phyloP scores from a whole-genome alignment of 2,888 invertebrate species.

The Trichopria drosophilae region DNA sequence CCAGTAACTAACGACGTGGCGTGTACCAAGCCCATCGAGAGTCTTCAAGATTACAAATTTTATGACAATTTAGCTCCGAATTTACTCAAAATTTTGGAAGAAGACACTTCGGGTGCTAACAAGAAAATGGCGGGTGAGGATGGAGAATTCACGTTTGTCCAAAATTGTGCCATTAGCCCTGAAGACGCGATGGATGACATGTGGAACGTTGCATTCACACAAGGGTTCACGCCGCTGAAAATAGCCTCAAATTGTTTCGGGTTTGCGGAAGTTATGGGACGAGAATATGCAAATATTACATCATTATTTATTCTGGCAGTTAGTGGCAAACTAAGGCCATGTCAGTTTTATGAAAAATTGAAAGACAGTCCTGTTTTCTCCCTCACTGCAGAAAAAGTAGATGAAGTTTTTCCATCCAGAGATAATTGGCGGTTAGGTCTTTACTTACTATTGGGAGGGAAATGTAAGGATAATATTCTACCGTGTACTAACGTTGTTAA shows the following conservation, averaged over 20 bases:
- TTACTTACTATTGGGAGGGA: slow-evolving; percentile 66
- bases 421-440: slow-evolving; percentile 51
- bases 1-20: slow-evolving; percentile 58
- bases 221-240: slow-evolving; percentile 43
- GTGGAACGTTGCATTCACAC: slow-evolving; percentile 35
- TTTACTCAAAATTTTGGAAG: slow-evolving; percentile 40
- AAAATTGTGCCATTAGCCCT: slow-evolving; percentile 39
- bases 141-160: slow-evolving; percentile 41
- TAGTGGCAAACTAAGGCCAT: slow-evolving; percentile 41
- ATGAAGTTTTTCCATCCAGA: slow-evolving; percentile 43
- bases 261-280: slow-evolving; percentile 28
- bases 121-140: slow-evolving; percentile 30
- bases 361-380: slow-evolving; percentile 40
- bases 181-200: slow-evolving; percentile 44
- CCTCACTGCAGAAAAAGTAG: slow-evolving; percentile 39
- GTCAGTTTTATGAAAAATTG: slow-evolving; percentile 44
- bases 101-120: slow-evolving; percentile 20
- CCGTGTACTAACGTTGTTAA: slow-evolving; percentile 64
- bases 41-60: slow-evolving; percentile 59
- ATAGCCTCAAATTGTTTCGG: slow-evolving; percentile 36
- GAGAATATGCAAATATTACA: slow-evolving; percentile 44
- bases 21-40: slow-evolving; percentile 50
- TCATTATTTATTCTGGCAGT: slow-evolving; percentile 44
- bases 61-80: slow-evolving; percentile 50
- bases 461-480: no score